phyloP scores from a whole-genome alignment of 2,888 invertebrate genomes.

The Macaria notata region DNA sequence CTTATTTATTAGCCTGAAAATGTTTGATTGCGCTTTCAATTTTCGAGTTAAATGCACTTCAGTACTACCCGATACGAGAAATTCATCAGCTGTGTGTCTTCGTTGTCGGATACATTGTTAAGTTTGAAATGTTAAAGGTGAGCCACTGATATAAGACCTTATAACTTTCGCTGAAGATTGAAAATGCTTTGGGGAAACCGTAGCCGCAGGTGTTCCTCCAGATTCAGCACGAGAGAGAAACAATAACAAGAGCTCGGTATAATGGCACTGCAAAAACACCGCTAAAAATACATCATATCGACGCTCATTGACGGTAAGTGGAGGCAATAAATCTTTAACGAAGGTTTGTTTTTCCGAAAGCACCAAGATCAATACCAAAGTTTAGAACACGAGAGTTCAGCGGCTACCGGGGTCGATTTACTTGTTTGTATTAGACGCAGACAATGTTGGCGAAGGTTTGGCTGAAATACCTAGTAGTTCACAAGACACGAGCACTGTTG shows the following conservation, averaged over 20 bases:
- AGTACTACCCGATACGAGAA: no score
- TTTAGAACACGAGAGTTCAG: slow-evolving; percentile 29
- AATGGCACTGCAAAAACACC: slow-evolving; percentile 23
- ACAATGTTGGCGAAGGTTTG: neutral
- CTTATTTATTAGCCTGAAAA: no score
- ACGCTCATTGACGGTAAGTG: slow-evolving; percentile 23
- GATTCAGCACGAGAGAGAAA: slow-evolving; percentile 19
- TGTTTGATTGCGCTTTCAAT: no score
- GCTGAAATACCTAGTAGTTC: slow-evolving; percentile 5
- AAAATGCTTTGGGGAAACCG: slow-evolving; percentile 7
- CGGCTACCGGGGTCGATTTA: slow-evolving; percentile 19
- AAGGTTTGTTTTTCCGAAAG: slow-evolving; percentile 18
- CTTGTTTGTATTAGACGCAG: slow-evolving; percentile 3
- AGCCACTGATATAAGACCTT: no score
- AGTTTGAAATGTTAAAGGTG: no score
- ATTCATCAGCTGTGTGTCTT: no score
- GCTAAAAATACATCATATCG: slow-evolving; percentile 28
- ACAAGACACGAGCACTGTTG: slow-evolving; percentile 39
- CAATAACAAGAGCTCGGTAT: slow-evolving; percentile 26
- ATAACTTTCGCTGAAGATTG: neutral
- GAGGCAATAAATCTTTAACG: slow-evolving; percentile 14
- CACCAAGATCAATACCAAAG: slow-evolving; percentile 33
- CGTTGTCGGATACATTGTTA: no score
- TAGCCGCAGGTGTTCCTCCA: slow-evolving; percentile 10
- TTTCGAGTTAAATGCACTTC: no score